Percentiles rank a stretch among this genome's conserved stretches.
phyloP scores from a whole-genome alignment of 2,113 vertebrate genomes.

The Epinephelus fuscoguttatus region DNA sequence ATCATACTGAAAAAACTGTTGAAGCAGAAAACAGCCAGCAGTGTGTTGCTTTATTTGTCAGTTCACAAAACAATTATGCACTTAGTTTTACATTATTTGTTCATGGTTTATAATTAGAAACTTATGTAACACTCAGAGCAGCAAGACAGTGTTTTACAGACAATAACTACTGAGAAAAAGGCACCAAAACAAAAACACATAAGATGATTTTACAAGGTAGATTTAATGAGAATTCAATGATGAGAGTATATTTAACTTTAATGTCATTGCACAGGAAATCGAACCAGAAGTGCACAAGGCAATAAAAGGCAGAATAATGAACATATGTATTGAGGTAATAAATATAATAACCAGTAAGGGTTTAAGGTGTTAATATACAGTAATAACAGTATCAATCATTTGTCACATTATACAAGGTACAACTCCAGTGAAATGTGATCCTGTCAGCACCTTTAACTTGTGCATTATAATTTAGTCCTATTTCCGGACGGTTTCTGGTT shows the following conservation, averaged over 20 bases:
- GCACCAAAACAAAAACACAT: not conserved
- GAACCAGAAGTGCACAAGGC: not conserved
- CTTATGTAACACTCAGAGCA: not conserved
- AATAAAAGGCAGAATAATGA: not conserved
- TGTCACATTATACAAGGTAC: too few relatives aligned
- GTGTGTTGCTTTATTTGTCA: not conserved
- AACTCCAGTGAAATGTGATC: too few relatives aligned
- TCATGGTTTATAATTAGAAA: conserved; percentile 1
- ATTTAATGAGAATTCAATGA: too few relatives aligned
- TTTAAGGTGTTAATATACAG: not conserved
- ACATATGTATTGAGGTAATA: not conserved
- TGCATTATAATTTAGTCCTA: too few relatives aligned
- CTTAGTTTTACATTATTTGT: not conserved
- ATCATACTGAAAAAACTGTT: conserved; percentile 35
- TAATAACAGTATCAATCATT: too few relatives aligned
- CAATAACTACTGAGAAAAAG: not conserved
- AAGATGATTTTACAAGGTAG: not conserved
- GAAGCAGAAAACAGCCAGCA: conserved; percentile 17
- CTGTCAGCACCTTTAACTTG: too few relatives aligned
- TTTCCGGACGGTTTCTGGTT: too few relatives aligned
- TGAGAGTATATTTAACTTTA: not conserved
- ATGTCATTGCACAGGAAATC: not conserved
- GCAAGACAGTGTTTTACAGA: not conserved
- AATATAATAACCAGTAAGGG: not conserved
- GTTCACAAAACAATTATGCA: not conserved